A percentile compares a stretch with the other conserved stretches of the same genome.
phyloP scores from a whole-genome alignment of 2,113 vertebrate species.

The Acrocephalus arundinaceus region DNA sequence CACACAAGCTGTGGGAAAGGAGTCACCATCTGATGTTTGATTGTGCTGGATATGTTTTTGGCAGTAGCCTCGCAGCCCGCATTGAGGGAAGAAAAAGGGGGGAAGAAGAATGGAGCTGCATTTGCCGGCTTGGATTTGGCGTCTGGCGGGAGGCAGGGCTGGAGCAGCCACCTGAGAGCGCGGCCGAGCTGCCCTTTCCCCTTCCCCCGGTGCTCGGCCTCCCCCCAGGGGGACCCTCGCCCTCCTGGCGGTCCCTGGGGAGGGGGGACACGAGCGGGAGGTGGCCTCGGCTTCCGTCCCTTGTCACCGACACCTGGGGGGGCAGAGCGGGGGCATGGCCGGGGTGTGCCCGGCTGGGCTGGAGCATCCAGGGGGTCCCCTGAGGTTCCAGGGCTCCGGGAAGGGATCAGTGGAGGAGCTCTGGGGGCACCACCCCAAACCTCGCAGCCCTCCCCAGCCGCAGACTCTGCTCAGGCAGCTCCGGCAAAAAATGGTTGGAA shows the following conservation, averaged over 20 bases:
- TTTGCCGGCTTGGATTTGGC: slow-evolving; percentile 67
- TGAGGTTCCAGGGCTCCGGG: too few relatives aligned
- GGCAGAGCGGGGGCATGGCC: background rate
- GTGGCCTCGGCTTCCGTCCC: background rate
- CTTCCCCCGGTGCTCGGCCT: background rate
- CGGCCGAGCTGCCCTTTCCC: background rate
- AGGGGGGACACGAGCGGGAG: background rate
- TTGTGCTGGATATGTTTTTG: slow-evolving; percentile 84
- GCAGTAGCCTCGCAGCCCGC: slow-evolving; percentile 75
- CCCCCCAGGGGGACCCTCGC: background rate
- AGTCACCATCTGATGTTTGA: slow-evolving; percentile 87
- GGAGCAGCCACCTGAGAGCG: slow-evolving; percentile 68
- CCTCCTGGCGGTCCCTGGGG: background rate
- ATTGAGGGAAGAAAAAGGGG: slow-evolving; percentile 18
- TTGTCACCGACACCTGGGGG: background rate
- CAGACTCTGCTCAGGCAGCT: too few relatives aligned
- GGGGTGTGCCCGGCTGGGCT: background rate
- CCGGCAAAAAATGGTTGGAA: too few relatives aligned
- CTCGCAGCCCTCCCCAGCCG: too few relatives aligned
- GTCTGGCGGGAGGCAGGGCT: slow-evolving; percentile 68
- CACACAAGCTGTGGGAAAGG: slow-evolving; percentile 86
- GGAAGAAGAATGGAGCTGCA: slow-evolving; percentile 62
- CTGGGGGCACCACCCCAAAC: too few relatives aligned
- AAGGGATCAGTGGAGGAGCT: too few relatives aligned
- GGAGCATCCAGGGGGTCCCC: too few relatives aligned